Conservation (phyloP, 2,888 invertebrate species). For the Artemia sinica region DNA sequence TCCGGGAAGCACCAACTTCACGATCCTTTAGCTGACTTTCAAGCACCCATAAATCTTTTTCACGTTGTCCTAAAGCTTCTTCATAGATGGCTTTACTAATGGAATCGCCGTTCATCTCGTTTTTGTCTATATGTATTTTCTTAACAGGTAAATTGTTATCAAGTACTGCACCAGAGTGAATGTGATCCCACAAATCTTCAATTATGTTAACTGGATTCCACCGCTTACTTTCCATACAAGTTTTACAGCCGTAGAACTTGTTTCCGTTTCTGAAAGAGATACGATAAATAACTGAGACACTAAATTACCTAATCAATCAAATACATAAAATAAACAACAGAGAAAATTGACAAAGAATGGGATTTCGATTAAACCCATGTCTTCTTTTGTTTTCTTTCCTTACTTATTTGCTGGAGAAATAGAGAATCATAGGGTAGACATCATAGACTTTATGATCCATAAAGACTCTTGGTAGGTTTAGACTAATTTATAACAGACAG, state of each 20-base stretch:
- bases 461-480: no score
- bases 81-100: not conserved
- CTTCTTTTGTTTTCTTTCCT: no score
- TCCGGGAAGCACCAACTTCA: not conserved
- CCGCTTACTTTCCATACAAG: slow-evolving; percentile 6
- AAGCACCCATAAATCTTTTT: slow-evolving; percentile 4
- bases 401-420: no score
- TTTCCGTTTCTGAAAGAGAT: not conserved
- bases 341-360: no score
- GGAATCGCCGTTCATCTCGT: slow-evolving; percentile 5
- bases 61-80: slow-evolving; percentile 1
- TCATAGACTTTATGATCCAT: no score
- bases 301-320: no score
- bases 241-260: slow-evolving; percentile 10
- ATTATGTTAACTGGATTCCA: slow-evolving; percentile 5
- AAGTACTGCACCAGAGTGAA: slow-evolving; percentile 1
- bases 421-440: no score
- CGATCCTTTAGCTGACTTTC: not conserved
- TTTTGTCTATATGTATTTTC: not conserved
- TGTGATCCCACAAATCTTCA: not conserved
- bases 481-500: no score
- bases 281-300: no score
- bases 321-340: no score
- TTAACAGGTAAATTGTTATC: not conserved
- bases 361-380: no score